These are phyloP conservation scores for Suncus etruscus DNA, from an alignment of 2,113 vertebrate species.

Conservation along the genomic window DNA sequence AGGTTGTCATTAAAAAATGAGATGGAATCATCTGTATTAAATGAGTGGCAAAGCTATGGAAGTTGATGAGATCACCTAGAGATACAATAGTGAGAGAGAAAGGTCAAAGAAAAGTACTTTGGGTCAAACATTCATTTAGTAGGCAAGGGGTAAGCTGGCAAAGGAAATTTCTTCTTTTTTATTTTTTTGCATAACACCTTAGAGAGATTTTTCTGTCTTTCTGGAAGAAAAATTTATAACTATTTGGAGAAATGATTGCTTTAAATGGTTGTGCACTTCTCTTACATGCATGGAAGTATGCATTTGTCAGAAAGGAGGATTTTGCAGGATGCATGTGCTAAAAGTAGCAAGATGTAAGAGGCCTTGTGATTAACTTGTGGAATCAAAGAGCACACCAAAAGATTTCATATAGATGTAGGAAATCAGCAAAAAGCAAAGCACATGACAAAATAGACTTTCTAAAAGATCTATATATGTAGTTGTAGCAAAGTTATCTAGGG, in stretches of 20 bases:
- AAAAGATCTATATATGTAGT: neutral
- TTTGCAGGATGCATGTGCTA: neutral
- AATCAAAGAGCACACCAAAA: neutral
- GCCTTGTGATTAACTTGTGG: neutral
- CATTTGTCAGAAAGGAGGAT: constrained; percentile 31
- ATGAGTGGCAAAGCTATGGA: neutral
- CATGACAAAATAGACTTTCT: neutral
- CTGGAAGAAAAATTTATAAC: neutral
- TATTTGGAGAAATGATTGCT: constrained; percentile 6
- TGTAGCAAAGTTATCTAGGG: neutral
- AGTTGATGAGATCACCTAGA: constrained; percentile 11
- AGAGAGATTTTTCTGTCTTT: constrained; percentile 27
- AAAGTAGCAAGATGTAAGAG: constrained; percentile 11
- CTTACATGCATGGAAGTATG: too few relatives aligned
- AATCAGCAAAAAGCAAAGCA: neutral
- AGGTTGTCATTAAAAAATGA: neutral
- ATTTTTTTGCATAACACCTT: neutral
- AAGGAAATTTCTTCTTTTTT: neutral
- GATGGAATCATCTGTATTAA: neutral
- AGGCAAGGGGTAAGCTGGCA: neutral
- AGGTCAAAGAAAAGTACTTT: neutral
- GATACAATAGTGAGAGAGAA: neutral
- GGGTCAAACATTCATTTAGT: neutral
- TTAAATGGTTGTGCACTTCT: neutral
- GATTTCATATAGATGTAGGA: neutral